Evolutionary conservation across 2,113 vertebrate genomes (phyloP), one percentile per base, ranked within the genome.

Genomic region (Tachycineta bicolor): DNA sequence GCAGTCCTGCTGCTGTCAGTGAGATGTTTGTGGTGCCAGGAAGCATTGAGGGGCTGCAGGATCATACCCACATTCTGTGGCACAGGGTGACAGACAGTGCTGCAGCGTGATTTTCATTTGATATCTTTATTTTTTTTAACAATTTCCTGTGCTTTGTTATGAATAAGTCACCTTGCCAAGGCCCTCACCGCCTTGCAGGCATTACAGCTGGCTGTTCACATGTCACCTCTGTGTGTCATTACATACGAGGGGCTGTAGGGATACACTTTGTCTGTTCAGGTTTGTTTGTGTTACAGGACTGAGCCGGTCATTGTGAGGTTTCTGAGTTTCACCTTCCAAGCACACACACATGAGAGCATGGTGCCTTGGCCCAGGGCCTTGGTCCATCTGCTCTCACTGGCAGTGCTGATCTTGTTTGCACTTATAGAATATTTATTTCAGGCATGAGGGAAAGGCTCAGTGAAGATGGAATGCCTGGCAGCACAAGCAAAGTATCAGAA

Each of bases 81-180:
- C 47, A 14, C 37, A 28, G 15, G 50, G n/a, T 10, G 86, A 19
- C 60, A 53, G 76, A 11, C 21, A 2, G 63, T 3, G 33, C 47
- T 70, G 56, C 93, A 90, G 59, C 34, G 4, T 0, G 0, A 9
- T 59, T 78, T 93, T 25, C 33, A 41, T 29, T 37, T 6, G 44
- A 12, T 52, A 22, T 63, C 64, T 55, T 65, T 39, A 80, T n/a
- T 55, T 12, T 29, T 29, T 77, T 53, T 29, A 60, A 83, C 64
- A 81, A 74, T 75, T 86, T 55, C 26, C 80, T 17, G 8, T 25
- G 76, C 64, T 90, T 81, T 84, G 76, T 60, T 47, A 22, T 0
- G 11, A 84, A 8, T 20, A 90, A 93, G 79, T 90, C 95, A 91
- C 83, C 91, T 94, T 97, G 90, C n/a, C 3, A 1, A 90, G 86